Conservation (phyloP, 2,113 vertebrate species). For the Pyxicephalus adspersus region DNA sequence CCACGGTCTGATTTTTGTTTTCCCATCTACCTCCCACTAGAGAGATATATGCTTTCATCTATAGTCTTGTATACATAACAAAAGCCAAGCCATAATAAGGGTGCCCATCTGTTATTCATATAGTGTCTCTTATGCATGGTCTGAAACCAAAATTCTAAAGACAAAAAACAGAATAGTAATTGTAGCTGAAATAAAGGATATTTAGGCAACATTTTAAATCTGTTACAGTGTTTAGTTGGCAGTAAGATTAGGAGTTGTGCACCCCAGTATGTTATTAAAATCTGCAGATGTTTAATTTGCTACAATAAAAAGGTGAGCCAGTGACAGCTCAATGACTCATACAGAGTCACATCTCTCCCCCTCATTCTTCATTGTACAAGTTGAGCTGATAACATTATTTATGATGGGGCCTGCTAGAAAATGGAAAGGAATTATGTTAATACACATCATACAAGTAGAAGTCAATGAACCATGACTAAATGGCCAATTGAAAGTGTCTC, state of each 20-base stretch:
- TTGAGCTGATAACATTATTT: constrained; percentile 21
- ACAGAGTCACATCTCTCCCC: constrained; percentile 5
- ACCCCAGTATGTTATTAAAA: neutral
- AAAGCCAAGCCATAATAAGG: too few species aligned
- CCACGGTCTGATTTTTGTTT: too few species aligned
- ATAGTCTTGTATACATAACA: too few species aligned
- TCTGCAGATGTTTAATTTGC: neutral
- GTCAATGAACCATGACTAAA: constrained; percentile 24
- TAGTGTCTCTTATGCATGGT: too few species aligned
- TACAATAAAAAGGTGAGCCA: neutral
- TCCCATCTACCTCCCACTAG: too few species aligned
- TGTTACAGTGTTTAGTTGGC: neutral
- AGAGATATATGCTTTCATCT: too few species aligned
- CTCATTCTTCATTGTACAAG: constrained; percentile 23
- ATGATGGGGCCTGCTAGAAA: constrained; percentile 12
- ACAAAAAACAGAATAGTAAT: too few species aligned
- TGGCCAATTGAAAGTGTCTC: neutral
- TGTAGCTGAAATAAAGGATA: too few species aligned
- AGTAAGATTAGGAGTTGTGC: neutral
- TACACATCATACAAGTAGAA: constrained; percentile 35
- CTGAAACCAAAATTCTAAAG: too few species aligned
- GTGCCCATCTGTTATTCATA: too few species aligned
- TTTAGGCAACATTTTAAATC: too few species aligned
- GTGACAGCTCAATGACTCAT: constrained; percentile 24
- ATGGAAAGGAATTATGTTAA: constrained; percentile 18